Evolutionary conservation across 2,113 vertebrate genomes (phyloP).

Genomic region (Amphiprion ocellaris): DNA sequence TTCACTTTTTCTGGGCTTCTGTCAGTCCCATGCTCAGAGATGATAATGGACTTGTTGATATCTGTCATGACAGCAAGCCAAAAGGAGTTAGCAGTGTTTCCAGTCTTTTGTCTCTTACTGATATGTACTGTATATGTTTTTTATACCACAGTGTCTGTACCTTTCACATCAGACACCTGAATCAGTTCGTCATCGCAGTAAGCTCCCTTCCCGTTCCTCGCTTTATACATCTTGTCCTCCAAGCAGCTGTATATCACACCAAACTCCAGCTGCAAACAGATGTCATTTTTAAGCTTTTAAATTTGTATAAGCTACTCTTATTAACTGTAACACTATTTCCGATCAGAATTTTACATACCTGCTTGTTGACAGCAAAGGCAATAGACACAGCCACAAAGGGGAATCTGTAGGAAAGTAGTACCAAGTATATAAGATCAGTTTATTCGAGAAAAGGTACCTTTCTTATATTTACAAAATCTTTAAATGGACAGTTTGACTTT

Average conservation of each 20-base stretch:
- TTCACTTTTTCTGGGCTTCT: slow-evolving; percentile 85
- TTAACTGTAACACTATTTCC: not conserved
- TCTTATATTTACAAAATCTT: too few species aligned
- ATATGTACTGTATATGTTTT: not conserved
- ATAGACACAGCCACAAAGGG: slow-evolving; percentile 97
- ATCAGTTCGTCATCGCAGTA: slow-evolving; percentile 91
- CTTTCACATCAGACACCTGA: slow-evolving; percentile 90
- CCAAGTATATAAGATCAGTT: not conserved
- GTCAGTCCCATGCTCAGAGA: slow-evolving; percentile 91
- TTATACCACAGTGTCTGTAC: slow-evolving; percentile 62
- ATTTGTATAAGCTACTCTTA: not conserved
- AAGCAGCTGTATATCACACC: slow-evolving; percentile 96
- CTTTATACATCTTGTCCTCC: slow-evolving; percentile 98
- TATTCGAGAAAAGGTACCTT: too few species aligned
- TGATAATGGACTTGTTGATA: slow-evolving; percentile 91
- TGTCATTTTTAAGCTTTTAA: not conserved
- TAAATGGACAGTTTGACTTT: too few species aligned
- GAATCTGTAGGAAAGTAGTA: slow-evolving; percentile 82
- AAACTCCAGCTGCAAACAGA: slow-evolving; percentile 89
- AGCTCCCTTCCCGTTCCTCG: slow-evolving; percentile 90
- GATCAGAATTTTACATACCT: slow-evolving; percentile 78
- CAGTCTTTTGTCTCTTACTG: not conserved
- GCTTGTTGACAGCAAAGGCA: slow-evolving; percentile 94
- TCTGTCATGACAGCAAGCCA: slow-evolving; percentile 78
- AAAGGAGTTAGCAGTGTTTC: not conserved